Evolutionary conservation across 2,888 invertebrate species (phyloP).

Genomic region (Eumerus sabulonum): DNA sequence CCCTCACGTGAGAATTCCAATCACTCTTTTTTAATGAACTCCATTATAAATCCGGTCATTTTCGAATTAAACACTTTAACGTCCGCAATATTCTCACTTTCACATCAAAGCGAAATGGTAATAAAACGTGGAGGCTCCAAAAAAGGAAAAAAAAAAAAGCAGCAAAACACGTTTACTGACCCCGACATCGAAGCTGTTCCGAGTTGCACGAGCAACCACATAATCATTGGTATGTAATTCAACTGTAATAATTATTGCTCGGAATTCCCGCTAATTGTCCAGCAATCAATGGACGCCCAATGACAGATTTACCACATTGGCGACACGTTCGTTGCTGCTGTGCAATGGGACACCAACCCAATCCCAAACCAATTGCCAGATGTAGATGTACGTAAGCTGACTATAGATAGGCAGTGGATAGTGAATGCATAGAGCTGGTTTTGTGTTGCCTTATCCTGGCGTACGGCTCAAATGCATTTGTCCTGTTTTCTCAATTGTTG

Average conservation of each 20-base stretch:
- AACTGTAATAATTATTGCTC: constrained; percentile 35
- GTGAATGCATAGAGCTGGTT: background rate
- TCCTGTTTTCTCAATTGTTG: background rate
- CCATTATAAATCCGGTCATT: too few relatives aligned
- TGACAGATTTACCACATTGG: constrained; percentile 52
- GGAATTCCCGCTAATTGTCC: constrained; percentile 57
- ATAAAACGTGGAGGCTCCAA: too few relatives aligned
- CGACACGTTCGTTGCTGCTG: constrained; percentile 25
- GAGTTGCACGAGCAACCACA: constrained; percentile 8
- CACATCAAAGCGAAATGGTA: too few relatives aligned
- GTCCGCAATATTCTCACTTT: too few relatives aligned
- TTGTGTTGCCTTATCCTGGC: background rate
- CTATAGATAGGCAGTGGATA: background rate
- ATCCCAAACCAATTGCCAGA: background rate
- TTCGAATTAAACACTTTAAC: too few relatives aligned
- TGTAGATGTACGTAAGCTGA: background rate
- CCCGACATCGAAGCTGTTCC: too few relatives aligned
- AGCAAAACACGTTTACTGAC: too few relatives aligned
- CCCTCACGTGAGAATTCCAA: too few relatives aligned
- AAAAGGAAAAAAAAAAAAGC: too few relatives aligned
- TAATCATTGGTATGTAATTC: constrained; percentile 55
- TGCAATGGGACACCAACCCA: background rate
- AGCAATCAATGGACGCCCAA: constrained; percentile 57
- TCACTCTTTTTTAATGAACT: too few relatives aligned
- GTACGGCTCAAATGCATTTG: constrained; percentile 11